Evolutionary conservation across 2,888 invertebrate genomes (phyloP).

Genomic region (Elmis aenea): DNA sequence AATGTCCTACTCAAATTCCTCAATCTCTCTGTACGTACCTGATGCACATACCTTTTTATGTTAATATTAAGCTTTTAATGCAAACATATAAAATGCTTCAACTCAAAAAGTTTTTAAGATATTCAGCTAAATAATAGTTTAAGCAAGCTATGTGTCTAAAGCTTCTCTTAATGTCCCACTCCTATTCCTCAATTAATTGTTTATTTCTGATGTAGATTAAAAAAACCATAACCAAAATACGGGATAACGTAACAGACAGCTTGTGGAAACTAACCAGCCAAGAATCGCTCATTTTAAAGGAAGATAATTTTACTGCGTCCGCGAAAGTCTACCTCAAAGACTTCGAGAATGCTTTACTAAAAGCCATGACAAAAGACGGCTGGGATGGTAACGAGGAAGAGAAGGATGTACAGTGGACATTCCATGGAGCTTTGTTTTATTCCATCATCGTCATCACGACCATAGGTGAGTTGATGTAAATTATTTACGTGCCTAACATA

Average conservation of each 20-base stretch:
- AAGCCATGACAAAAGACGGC: slow-evolving; percentile 81
- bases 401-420: slow-evolving; percentile 70
- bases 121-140: too few relatives aligned
- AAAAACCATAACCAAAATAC: slow-evolving; percentile 64
- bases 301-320: slow-evolving; percentile 74
- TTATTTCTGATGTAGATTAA: slow-evolving; percentile 79
- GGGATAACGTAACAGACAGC: slow-evolving; percentile 70
- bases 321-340: slow-evolving; percentile 55
- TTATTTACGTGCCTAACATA: too few relatives aligned
- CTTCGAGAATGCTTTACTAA: slow-evolving; percentile 68
- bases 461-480: slow-evolving; percentile 79
- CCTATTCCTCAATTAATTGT: too few relatives aligned
- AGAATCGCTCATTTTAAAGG: slow-evolving; percentile 61
- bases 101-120: neutral
- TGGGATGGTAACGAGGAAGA: slow-evolving; percentile 74
- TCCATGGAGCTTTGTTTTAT: slow-evolving; percentile 86
- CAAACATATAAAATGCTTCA: too few relatives aligned
- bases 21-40: too few relatives aligned
- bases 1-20: too few relatives aligned
- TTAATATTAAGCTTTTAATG: slow-evolving; percentile 1
- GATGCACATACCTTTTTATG: too few relatives aligned
- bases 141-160: neutral
- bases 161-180: neutral
- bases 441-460: slow-evolving; percentile 95
- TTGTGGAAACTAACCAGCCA: slow-evolving; percentile 70